Evolutionary conservation across 2,113 vertebrate species (phyloP).

Genomic region (Ceyx cyanopectus): DNA sequence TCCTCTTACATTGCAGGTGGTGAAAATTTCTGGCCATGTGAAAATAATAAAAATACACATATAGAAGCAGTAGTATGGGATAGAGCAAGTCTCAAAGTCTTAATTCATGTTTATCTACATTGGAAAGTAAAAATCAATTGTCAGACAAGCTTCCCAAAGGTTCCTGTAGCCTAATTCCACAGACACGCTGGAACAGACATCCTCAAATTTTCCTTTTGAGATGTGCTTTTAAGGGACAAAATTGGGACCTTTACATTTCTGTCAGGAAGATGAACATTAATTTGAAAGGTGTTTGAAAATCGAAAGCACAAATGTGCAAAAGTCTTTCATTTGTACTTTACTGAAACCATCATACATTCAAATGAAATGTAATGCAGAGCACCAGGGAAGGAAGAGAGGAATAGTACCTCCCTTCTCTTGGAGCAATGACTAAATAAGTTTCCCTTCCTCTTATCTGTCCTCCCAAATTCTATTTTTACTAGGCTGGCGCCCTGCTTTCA

Average conservation of each 20-base stretch:
- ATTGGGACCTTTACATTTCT: background rate
- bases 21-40: background rate
- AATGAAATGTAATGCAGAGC: background rate
- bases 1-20: background rate
- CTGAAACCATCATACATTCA: background rate
- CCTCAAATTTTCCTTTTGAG: background rate
- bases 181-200: background rate
- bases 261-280: background rate
- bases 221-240: background rate
- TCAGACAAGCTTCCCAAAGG: background rate
- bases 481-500: slow-evolving; percentile 99
- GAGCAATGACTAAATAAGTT: background rate
- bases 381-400: background rate
- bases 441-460: accelerated
- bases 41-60: background rate
- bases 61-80: background rate
- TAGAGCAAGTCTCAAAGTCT: background rate
- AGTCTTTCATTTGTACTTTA: background rate
- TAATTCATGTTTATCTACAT: background rate
- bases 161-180: background rate
- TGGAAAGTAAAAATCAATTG: background rate
- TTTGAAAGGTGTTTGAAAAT: background rate
- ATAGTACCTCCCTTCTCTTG: background rate
- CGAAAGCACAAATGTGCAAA: background rate
- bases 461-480: slow-evolving; percentile 10